Base-by-base conservation (phyloP, 2,797 vertebrate genomes). In the Forpus xanthops region DNA sequence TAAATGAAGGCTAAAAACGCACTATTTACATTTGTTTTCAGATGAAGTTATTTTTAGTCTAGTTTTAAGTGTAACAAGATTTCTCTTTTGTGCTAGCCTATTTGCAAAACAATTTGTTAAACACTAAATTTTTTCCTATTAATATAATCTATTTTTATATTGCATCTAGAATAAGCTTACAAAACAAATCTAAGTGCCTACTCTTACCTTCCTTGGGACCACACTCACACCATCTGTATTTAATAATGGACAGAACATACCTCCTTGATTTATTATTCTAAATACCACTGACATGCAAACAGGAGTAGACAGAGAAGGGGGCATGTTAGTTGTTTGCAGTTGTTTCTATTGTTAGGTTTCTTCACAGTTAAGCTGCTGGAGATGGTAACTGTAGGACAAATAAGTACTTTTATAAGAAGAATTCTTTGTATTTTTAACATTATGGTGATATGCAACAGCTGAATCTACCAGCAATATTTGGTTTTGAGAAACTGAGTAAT, bases 131-230 rank as follows among this genome's bases (percentile, higher is more conserved):
- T 97, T 97, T 98, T 98, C 97, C 96, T 97, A 93, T 97, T 98
- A 98, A 98, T 97, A 97, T 94, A 88, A 97, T 97, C 97, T 98
- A 98, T 98, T 98, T 98, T 98, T 98, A 75, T 98, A 98, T 84
- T 93, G 94, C 77, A 94, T 90, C 84, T 97, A 94, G 82, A 96
- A 85, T 89, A 94, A 97, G 96, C 96, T 97, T 96, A 93, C 79
- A 76, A 70, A 94, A 80, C 82, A 77, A 83, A 94, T 95, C 53
- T 87, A 98, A 98, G 98, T 98, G 98, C 98, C 98, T 98, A 77
- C 91, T 94, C 75, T n/a, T 86, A 64, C 84, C 92, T 94, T 96
- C 55, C 11, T 6, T 25, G 65, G 88, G 95, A 90, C 93, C 1
- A 0, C 52, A 20, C 52, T 91, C 85, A 47, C 83, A 30, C 67